Base-by-base conservation (phyloP, 2,113 vertebrate species). In the Hippocampus zosterae region DNA sequence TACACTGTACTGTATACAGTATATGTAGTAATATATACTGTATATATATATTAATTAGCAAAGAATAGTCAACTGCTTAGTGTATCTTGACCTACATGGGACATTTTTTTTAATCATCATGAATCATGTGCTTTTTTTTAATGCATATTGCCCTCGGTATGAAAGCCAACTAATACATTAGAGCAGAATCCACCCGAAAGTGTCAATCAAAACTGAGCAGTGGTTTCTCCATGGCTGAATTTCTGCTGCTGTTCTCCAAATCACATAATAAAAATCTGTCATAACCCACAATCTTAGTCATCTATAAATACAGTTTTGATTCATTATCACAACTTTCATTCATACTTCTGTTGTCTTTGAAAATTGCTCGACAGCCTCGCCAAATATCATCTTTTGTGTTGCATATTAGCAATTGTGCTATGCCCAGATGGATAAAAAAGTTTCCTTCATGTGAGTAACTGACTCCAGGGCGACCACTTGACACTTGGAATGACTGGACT, bases 401-500 rank as follows among this genome's bases (percentile, higher is more conserved):
- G 46, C 25, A 71, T 64, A 76, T 81, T 59, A 16, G 37, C 13
- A 65, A 0, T 72, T 23, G 73, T 77, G 69, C 68, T 70, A 62
- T 77, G 57, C 76, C 37, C 67, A 1, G 0, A 5, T 68, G 69
- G 77, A 82, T 75, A 64, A 70, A 82, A 74, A 75, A 16, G 72
- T 65, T 77, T 78, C 68, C 62, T 82, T 71, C 73, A 74, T 73
- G 75, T 79, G 73, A 82, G 81, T 79, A 78, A 78, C 81, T 75
- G 72, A 70, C 72, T 85, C 84, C 88, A 81, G 77, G 52, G 84
- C 78, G 88, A 86, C 80, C 25, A 27, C 25, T 27, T 27, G 25
- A 27, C 80, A 80, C 78, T 86, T 84, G 84, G 84, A 90, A 86
- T 91, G 87, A 88, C 87, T n/a, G 85, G 85, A 71, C 86, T 87